phyloP scores from a whole-genome alignment of 1,140 invertebrate genomes.

The Caenorhabditis briggsae region DNA sequence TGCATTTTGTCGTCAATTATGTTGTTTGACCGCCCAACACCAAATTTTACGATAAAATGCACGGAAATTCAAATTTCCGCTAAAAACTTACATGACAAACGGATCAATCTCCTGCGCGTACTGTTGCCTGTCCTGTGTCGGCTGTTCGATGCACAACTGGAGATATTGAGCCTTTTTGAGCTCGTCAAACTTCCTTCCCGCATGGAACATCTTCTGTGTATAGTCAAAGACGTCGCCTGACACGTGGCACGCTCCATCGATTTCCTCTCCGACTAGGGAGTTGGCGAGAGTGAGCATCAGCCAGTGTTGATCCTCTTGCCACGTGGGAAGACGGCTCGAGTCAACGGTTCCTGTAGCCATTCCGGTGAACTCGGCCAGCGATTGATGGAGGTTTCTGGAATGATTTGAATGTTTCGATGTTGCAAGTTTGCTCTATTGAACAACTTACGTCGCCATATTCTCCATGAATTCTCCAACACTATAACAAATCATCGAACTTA shows the following conservation, averaged over 20 bases:
- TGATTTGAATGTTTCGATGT: not conserved
- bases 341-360: constrained; percentile 42
- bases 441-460: constrained; percentile 24
- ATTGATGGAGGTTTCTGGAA: constrained; percentile 33
- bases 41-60: no score
- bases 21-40: no score
- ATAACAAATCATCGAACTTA: constrained; percentile 55
- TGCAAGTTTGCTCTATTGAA: not conserved
- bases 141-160: constrained; percentile 57
- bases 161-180: constrained; percentile 52
- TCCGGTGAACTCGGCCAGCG: constrained; percentile 21
- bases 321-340: not conserved
- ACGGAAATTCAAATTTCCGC: not conserved
- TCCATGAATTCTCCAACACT: constrained; percentile 44
- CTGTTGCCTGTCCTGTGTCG: constrained; percentile 3
- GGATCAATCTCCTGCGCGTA: constrained; percentile 55
- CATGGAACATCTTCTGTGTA: constrained; percentile 14
- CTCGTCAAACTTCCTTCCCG: not conserved
- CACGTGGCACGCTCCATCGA: constrained; percentile 52
- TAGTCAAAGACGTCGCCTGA: constrained; percentile 45
- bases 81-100: constrained; percentile 57
- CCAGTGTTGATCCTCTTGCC: constrained; percentile 67
- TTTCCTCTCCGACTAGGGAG: constrained; percentile 57
- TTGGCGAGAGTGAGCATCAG: constrained; percentile 59
- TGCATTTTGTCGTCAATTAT: no score